A percentile compares a stretch with the other conserved stretches of the same genome.
These are phyloP conservation scores for Megaceryle maxima DNA, from an alignment of 2,113 vertebrate genomes.

Conservation along the genomic window DNA sequence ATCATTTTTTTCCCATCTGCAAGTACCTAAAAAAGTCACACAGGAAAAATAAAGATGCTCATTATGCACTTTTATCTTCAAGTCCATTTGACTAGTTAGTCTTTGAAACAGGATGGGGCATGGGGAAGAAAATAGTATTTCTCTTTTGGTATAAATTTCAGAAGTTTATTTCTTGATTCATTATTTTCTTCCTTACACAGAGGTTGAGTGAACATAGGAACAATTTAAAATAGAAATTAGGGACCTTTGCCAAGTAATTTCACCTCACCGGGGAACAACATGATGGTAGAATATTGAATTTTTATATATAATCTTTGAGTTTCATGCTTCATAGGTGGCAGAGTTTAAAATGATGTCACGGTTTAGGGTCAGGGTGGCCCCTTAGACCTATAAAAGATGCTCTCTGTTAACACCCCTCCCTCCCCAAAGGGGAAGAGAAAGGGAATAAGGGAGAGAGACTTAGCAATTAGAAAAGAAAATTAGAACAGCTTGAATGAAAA, in stretches of 20 bases:
- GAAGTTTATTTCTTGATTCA: not conserved
- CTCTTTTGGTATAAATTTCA: not conserved
- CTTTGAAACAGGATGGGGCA: accelerated
- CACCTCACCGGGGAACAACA: not conserved
- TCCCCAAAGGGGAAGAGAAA: too few relatives aligned
- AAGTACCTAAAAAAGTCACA: not conserved
- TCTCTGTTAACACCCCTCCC: too few relatives aligned
- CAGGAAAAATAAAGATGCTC: not conserved
- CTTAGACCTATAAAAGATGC: too few relatives aligned
- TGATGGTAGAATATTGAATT: not conserved
- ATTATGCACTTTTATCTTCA: not conserved
- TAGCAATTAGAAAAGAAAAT: too few relatives aligned
- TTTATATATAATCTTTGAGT: not conserved
- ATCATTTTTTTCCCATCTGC: not conserved
- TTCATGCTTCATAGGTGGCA: not conserved
- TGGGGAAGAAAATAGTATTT: not conserved
- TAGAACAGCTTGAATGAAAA: too few relatives aligned
- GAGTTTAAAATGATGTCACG: not conserved
- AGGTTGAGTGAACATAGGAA: not conserved
- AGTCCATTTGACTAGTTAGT: not conserved
- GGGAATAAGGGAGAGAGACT: too few relatives aligned
- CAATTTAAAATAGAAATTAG: not conserved
- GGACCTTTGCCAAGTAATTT: not conserved
- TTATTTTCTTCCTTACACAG: not conserved
- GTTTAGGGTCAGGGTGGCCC: too few relatives aligned